Base-by-base conservation (phyloP, 2,888 invertebrate genomes). In the Apomyelois bistriatella region DNA sequence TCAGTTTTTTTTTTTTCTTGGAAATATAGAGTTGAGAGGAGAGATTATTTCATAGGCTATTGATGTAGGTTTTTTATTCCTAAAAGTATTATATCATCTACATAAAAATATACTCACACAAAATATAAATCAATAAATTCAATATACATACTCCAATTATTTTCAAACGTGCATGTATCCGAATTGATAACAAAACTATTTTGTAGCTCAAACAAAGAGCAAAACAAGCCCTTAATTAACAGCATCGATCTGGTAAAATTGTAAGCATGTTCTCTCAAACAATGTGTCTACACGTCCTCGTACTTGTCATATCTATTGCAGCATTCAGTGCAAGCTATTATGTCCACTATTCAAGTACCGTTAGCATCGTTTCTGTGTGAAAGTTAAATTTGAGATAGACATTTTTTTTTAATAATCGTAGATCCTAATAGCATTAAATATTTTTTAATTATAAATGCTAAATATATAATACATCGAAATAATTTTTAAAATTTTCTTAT, bases 221-320 rank as follows among this genome's bases (percentile, higher is more conserved):
- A 8, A 12, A 28, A 22, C 41, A 41, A 17, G n/a, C 10, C 30
- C 30, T 28, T 41, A 50, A 58, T 57, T 52, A 59, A 57, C 52
- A 56, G 53, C 60, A 59, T 36, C 36, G 32, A 41, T 35, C 17
- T 32, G 35, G 32, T 51, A 42, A 51, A 51, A 51, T 35, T 51
- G 42, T 42, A 16, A 41, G 22, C 42, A 12, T 17, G 42, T 50
- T 66, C 74, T 69, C 16, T 70, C 63, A 72, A 76, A 71, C 63
- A 59, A 60, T 62, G 57, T 63, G 54, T 59, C 54, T 60, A 56
- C 55, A 62, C 56, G 64, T 69, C 66, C 70, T n/a, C 74, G 71
- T 68, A 65, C 66, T 64, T 70, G 72, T 79, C 78, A 76, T 72
- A 72, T 75, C 72, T 70, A 72, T 78, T 73, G 73, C 62, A 61